Evolutionary conservation across 1,140 invertebrate genomes (phyloP).

Genomic region (Brachionus asplanchnoidis): DNA sequence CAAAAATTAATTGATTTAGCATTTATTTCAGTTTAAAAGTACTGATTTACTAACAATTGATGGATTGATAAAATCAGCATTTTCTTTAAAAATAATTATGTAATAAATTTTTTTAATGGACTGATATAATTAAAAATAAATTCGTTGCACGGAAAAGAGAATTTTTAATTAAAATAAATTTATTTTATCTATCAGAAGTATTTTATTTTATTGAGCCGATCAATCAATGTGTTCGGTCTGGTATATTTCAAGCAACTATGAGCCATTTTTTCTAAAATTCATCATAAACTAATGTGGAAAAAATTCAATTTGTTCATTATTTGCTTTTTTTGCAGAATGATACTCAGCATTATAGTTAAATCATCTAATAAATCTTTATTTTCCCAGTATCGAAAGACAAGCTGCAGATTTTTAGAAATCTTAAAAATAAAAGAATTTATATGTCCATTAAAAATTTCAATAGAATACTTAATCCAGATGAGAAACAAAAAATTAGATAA

Average conservation of each 20-base stretch:
- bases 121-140: not conserved
- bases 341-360: not conserved
- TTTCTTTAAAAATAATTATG: not conserved
- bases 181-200: not conserved
- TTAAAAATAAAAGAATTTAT: not conserved
- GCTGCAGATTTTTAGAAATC: not conserved
- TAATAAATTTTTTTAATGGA: not conserved
- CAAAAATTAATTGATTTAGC: not conserved
- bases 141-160: not conserved
- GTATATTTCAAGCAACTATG: not conserved
- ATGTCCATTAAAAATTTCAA: not conserved
- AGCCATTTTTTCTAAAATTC: not conserved
- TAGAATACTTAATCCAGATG: not conserved
- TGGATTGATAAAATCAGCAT: not conserved
- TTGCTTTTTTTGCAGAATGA: not conserved
- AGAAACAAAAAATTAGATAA: not conserved
- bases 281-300: not conserved
- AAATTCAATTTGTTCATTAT: not conserved
- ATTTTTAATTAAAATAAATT: not conserved
- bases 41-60: not conserved
- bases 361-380: not conserved
- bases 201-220: not conserved
- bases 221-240: not conserved
- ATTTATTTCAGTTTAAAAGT: not conserved
- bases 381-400: not conserved